A percentile compares a stretch with the other conserved stretches of the same genome.
These are phyloP conservation scores for Strigamia transsilvanica DNA, from an alignment of 2,888 invertebrate species.

Conservation along the genomic window DNA sequence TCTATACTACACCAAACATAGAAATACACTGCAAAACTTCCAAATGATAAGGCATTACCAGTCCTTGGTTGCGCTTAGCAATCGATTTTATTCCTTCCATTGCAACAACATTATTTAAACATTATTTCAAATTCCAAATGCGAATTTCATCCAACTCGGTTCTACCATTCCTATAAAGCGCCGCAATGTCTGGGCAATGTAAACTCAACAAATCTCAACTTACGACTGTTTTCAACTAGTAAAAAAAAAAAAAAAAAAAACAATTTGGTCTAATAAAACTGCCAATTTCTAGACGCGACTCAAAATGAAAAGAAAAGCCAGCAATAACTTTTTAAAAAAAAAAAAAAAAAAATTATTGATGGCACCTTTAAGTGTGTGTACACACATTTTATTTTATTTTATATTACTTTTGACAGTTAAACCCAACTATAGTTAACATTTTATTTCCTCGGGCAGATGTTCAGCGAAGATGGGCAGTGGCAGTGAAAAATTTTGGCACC, in stretches of 20 bases:
- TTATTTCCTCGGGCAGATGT: constrained; percentile 30
- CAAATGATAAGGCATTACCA: background rate
- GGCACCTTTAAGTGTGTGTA: background rate
- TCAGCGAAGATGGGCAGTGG: background rate
- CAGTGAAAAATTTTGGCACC: constrained; percentile 2
- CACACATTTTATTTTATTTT: background rate
- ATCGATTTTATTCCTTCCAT: too few relatives aligned
- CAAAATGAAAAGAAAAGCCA: too few relatives aligned
- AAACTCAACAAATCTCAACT: background rate
- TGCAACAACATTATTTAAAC: too few relatives aligned
- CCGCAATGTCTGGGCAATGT: background rate
- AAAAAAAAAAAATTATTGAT: background rate
- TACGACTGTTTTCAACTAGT: background rate
- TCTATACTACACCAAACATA: background rate
- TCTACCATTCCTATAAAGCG: background rate
- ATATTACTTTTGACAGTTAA: background rate
- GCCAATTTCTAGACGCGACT: background rate
- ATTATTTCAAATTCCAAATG: too few relatives aligned
- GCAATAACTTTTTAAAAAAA: background rate
- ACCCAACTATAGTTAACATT: background rate
- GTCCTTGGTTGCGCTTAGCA: background rate
- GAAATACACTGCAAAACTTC: background rate
- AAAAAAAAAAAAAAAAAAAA: background rate
- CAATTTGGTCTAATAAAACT: background rate
- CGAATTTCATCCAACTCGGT: background rate